These are phyloP conservation scores for Phoenoteleia sp. DNA, from an alignment of 2,888 invertebrate species.

Conservation along the genomic window DNA sequence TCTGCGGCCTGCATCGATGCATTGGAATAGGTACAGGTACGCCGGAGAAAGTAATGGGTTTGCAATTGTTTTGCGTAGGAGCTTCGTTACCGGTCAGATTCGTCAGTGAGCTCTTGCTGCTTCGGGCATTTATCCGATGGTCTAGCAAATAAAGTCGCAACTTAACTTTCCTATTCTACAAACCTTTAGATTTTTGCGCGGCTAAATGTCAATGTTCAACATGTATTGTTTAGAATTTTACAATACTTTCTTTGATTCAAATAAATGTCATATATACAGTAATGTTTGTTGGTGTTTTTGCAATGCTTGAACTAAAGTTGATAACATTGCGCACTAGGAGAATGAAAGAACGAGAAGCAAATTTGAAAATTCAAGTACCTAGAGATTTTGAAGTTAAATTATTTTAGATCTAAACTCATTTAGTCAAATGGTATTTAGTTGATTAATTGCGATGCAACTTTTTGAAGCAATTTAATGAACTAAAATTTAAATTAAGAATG, in stretches of 20 bases:
- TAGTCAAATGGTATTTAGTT: too few relatives aligned
- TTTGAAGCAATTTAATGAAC: too few relatives aligned
- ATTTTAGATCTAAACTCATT: too few relatives aligned
- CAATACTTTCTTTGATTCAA: constrained; percentile 45
- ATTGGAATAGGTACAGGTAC: constrained; percentile 74
- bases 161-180: constrained; percentile 68
- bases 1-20: constrained; percentile 74
- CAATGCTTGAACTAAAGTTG: too few relatives aligned
- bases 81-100: constrained; percentile 73
- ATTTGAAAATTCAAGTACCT: too few relatives aligned
- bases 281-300: too few relatives aligned
- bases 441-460: too few relatives aligned
- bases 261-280: constrained; percentile 56
- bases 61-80: constrained; percentile 84
- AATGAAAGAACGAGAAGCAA: too few relatives aligned
- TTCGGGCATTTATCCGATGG: constrained; percentile 59
- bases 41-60: constrained; percentile 84
- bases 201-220: constrained; percentile 69
- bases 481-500: too few relatives aligned
- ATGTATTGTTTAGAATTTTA: constrained; percentile 59
- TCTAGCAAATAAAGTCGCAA: constrained; percentile 68
- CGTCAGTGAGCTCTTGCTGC: constrained; percentile 59
- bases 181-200: constrained; percentile 62
- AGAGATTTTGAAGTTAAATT: too few relatives aligned
- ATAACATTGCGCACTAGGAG: too few relatives aligned